A percentile compares a stretch with the other conserved stretches of the same genome.
These are phyloP conservation scores for Bettongia penicillata DNA, from an alignment of 2,113 vertebrate species.

Conservation along the genomic window DNA sequence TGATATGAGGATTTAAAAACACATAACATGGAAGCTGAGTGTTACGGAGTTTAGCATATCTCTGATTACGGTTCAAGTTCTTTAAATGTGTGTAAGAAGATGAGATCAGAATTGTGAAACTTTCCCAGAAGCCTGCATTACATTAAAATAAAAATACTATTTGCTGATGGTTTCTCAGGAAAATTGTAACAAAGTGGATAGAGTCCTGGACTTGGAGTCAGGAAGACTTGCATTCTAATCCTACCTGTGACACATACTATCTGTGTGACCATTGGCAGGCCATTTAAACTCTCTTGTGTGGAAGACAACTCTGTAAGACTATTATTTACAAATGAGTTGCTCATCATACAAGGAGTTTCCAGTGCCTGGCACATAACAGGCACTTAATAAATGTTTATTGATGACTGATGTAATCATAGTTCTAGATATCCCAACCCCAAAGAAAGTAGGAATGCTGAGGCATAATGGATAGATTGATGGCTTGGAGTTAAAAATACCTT, in stretches of 20 bases:
- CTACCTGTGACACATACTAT: neutral
- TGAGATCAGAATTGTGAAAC: neutral
- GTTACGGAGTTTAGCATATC: neutral
- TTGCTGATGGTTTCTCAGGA: neutral
- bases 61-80: conserved; percentile 11
- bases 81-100: conserved; percentile 12
- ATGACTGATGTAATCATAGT: neutral
- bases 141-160: neutral
- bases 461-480: neutral
- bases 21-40: neutral
- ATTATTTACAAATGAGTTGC: neutral
- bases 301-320: neutral
- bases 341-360: neutral
- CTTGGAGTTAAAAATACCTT: neutral
- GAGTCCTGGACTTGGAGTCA: neutral
- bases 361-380: neutral
- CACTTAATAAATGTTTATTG: neutral
- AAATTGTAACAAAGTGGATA: neutral
- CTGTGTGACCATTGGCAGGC: neutral
- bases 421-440: neutral
- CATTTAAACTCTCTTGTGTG: neutral
- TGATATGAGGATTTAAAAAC: neutral
- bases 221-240: neutral
- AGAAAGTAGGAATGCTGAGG: neutral
- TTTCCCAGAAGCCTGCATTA: neutral